Conservation (phyloP, 30 jellyfish, hydroid and myxozoan species). For the Hydractinia symbiolongicarpus region DNA sequence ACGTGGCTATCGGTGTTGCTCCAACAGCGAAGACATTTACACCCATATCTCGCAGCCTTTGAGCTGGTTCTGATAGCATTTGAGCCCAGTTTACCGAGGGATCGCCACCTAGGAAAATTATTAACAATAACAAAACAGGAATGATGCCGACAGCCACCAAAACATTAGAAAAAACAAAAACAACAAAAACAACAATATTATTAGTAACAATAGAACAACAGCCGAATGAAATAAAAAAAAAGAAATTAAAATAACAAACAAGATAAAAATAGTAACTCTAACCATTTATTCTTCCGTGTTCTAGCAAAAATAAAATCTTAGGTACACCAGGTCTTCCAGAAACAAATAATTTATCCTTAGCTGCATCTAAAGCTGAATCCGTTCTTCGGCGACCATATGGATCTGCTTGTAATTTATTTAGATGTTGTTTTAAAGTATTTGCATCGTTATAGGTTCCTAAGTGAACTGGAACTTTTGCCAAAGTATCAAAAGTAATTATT, state of each 20-base stretch:
- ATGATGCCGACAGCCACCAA: neutral
- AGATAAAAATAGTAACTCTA: neutral
- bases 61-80: constrained; percentile 78
- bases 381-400: constrained; percentile 88
- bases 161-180: neutral
- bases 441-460: constrained; percentile 66
- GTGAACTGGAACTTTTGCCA: constrained; percentile 74
- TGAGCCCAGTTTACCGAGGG: constrained; percentile 90
- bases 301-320: constrained; percentile 51
- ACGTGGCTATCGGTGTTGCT: constrained; percentile 60
- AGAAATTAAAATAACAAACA: neutral
- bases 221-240: neutral
- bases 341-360: constrained; percentile 57
- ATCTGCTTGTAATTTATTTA: constrained; percentile 49
- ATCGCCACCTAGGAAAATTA: constrained; percentile 40
- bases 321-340: constrained; percentile 82
- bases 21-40: constrained; percentile 83
- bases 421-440: constrained; percentile 53
- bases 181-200: neutral
- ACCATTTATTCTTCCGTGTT: constrained; percentile 79
- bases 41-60: constrained; percentile 74
- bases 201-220: no score
- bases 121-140: neutral
- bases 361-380: constrained; percentile 76
- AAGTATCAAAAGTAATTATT: constrained; percentile 70